Percentiles rank a stretch among this genome's conserved stretches.
Evolutionary conservation across 2,797 vertebrate species (phyloP).

Genomic region (Enteromius argenteus): DNA sequence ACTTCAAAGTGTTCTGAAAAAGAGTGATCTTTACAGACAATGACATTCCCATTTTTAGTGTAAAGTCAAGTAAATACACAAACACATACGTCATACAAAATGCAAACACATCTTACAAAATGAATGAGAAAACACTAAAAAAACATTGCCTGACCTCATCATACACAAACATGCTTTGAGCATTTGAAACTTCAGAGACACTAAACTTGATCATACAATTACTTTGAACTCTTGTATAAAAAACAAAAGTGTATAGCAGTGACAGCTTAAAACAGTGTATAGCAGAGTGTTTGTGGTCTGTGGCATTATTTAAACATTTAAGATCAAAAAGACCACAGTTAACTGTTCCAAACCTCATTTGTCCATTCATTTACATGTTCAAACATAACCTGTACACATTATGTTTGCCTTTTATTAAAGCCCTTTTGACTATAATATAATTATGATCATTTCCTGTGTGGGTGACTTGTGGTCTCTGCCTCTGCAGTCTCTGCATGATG

Average conservation of each 20-base stretch:
- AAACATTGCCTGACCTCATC: conserved; percentile 17
- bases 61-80: background rate
- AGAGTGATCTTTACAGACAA: background rate
- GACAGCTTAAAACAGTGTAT: background rate
- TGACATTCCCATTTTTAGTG: background rate
- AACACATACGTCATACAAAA: background rate
- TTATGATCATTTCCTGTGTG: background rate
- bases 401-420: background rate
- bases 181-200: conserved; percentile 12
- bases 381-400: conserved; percentile 2
- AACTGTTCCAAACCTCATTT: background rate
- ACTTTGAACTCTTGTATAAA: conserved; percentile 7
- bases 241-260: no score
- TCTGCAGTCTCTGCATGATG: background rate
- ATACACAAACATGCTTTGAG: conserved; percentile 5
- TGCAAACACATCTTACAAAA: background rate
- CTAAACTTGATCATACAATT: background rate
- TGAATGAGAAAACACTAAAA: conserved; percentile 3
- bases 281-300: background rate
- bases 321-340: conserved; percentile 18
- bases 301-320: background rate
- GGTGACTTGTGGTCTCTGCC: background rate
- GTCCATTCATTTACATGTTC: conserved; percentile 17
- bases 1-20: conserved; percentile 14
- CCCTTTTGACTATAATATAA: background rate